Evolutionary conservation across 2,113 vertebrate genomes (phyloP).

Genomic region (Passer domesticus): DNA sequence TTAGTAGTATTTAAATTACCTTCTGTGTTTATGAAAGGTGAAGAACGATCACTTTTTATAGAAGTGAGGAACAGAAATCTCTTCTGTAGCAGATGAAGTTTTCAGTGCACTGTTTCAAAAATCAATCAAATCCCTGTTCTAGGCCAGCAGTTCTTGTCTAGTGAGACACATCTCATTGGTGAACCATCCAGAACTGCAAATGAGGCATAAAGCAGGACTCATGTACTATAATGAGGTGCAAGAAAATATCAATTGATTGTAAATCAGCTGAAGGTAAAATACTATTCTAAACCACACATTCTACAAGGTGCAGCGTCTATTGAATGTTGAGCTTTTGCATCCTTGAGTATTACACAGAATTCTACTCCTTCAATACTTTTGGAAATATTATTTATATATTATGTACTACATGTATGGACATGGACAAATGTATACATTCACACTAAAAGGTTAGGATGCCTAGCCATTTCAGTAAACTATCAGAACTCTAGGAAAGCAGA

Average conservation of each 20-base stretch:
- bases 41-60: background rate
- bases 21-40: background rate
- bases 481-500: background rate
- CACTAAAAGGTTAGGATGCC: background rate
- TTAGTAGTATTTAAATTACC: background rate
- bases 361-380: background rate
- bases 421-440: background rate
- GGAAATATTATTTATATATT: background rate
- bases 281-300: background rate
- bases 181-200: conserved; percentile 29
- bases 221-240: conserved; percentile 20
- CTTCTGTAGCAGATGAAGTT: background rate
- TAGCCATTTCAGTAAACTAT: background rate
- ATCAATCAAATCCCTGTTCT: conserved; percentile 21
- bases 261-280: conserved; percentile 23
- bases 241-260: conserved; percentile 29
- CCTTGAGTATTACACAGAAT: rapidly evolving
- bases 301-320: background rate
- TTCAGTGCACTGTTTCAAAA: conserved; percentile 8
- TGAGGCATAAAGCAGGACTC: conserved; percentile 39
- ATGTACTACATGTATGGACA: background rate
- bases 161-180: background rate
- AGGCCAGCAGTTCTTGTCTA: background rate
- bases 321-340: background rate
- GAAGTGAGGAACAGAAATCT: background rate